A percentile compares a stretch with the other conserved stretches of the same genome.
These are phyloP conservation scores for Bembecia ichneumoniformis DNA, from an alignment of 2,888 invertebrate species.

Conservation along the genomic window DNA sequence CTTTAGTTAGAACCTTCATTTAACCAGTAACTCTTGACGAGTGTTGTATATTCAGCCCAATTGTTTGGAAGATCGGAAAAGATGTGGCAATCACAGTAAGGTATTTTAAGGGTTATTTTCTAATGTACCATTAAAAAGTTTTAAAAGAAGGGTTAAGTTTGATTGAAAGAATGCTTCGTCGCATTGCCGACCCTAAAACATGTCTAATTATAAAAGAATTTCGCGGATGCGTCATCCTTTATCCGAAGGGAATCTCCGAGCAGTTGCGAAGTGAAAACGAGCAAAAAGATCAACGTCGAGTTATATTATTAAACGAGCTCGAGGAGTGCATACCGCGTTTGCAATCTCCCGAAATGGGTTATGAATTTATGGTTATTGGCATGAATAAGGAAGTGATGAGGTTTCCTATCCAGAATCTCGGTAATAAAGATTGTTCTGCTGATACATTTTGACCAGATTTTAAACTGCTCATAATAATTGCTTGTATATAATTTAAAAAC, in stretches of 20 bases:
- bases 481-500: no score
- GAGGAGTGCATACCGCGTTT: constrained; percentile 5
- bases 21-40: no score
- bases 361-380: constrained; percentile 5
- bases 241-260: constrained; percentile 21
- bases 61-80: no score
- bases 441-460: neutral
- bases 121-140: no score
- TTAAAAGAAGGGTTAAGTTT: no score
- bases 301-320: constrained; percentile 9
- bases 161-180: no score
- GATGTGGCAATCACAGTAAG: no score
- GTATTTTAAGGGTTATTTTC: no score
- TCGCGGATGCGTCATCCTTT: constrained; percentile 33
- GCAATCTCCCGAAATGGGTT: constrained; percentile 5
- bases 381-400: neutral
- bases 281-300: constrained; percentile 6
- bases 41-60: no score
- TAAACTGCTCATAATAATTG: neutral
- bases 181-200: constrained; percentile 10
- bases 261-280: constrained; percentile 16
- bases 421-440: neutral
- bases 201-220: constrained; percentile 40
- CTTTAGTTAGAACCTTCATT: no score
- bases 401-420: neutral